These are phyloP conservation scores for Trichogramma dendrolimi DNA, from an alignment of 2,888 invertebrate species.

Conservation along the genomic window DNA sequence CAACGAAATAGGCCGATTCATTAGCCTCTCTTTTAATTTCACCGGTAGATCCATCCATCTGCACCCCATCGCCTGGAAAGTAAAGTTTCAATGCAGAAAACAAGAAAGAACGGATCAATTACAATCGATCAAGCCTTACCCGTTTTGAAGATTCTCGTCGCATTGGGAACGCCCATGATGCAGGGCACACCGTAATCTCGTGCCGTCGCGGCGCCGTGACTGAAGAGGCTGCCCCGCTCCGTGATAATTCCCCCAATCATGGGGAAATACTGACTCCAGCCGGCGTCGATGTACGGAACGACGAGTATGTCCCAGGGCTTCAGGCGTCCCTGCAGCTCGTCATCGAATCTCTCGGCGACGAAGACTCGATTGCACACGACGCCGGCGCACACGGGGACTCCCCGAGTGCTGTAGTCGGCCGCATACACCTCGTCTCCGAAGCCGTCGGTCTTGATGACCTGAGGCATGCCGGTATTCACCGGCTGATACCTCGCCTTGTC, in stretches of 20 bases:
- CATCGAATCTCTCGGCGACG: constrained; percentile 64
- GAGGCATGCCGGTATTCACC: constrained; percentile 54
- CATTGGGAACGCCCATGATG: constrained; percentile 69
- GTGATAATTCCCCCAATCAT: constrained; percentile 74
- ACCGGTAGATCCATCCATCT: too few species aligned
- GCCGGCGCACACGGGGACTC: constrained; percentile 71
- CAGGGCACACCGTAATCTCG: constrained; percentile 80
- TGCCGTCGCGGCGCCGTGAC: constrained; percentile 81
- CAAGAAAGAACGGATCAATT: too few species aligned
- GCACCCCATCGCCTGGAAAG: too few species aligned
- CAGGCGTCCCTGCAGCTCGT: constrained; percentile 54
- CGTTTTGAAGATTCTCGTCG: constrained; percentile 65
- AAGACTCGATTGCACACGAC: constrained; percentile 66
- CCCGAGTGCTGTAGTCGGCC: constrained; percentile 40
- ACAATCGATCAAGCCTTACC: constrained; percentile 48
- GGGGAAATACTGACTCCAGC: constrained; percentile 83
- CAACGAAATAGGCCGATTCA: too few species aligned
- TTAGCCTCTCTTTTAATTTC: too few species aligned
- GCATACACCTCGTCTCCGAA: too few species aligned
- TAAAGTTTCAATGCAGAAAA: too few species aligned
- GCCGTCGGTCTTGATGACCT: constrained; percentile 36
- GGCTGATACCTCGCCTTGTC: constrained; percentile 64
- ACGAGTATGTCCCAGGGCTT: constrained; percentile 67
- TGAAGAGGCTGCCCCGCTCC: constrained; percentile 77
- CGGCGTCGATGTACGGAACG: constrained; percentile 74